Evolutionary conservation across 1,140 invertebrate species (phyloP), one percentile per base, ranked within the genome.

Genomic region (Venustaconcha ellipsiformis): DNA sequence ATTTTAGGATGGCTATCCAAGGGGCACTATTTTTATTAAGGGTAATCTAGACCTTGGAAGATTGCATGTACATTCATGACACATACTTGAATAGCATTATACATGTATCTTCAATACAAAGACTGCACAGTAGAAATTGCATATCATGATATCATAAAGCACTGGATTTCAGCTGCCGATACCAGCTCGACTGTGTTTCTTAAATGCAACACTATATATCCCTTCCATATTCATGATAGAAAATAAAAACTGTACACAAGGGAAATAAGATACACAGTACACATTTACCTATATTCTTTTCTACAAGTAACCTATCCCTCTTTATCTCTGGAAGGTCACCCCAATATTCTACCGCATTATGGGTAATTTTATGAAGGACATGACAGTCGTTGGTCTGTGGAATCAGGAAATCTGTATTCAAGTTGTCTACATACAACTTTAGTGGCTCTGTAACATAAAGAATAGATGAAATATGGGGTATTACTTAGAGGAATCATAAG

Each of bases 251-350:
- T 48, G 37, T 48, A 69, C 14, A 70, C 18, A 1, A 20, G 20
- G 15, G 57, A 57, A 23, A 58, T 18, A 8, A 20, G n/a, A 37
- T 14, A 66, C 2, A 60, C 55, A 64, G 67, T 2, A 17, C 64
- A 74, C 17, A 67, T 73, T 63, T 70, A 85, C 83, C 80, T 17
- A 85, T 23, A 17, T 72, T 23, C 56, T 78, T 70, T 60, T 83
- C 83, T 12, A 82, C 58, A 0, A 20, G 14, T 37, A 72, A 18
- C 60, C 80, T 74, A 60, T 83, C 79, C 18, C 78, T 66, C 55
- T 70, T 77, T n/a, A 82, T 69, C 8, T 75, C 82, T 18, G 79
- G 70, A n/a, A 82, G 74, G 30, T 78, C 63, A 59, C 80, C 80
- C n/a, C 67, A 77, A 64, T 83, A 76, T 13, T 79, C 63, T 76